Evolutionary conservation across 2,888 invertebrate species (phyloP), one percentile per base, ranked within the genome.

Genomic region (Xylota sylvarum): DNA sequence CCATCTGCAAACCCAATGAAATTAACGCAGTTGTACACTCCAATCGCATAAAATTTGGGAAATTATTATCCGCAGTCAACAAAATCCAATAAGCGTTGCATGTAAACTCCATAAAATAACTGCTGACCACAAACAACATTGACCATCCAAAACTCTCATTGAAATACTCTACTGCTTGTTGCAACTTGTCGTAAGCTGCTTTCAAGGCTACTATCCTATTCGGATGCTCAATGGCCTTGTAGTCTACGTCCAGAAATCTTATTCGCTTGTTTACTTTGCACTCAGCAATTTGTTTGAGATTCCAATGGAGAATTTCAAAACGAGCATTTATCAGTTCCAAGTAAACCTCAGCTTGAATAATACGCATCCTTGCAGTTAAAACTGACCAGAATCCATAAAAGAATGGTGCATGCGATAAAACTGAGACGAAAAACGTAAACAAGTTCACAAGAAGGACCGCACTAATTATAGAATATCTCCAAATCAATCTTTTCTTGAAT

Each of bases 51-150:
- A 19, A 56, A 3, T 12, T 0, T 7, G 70, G 56, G 12, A 37
- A 27, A 9, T 46, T 19, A 32, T 17, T 3, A 32, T 72, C 50
- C 60, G 35, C 12, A 1, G 48, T 37, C 14, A 72, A 50, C 1
- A 60, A 23, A 27, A 72, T 6, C 72, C 72, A 72, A 50, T 72
- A 72, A n/a, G 23, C 37, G 17, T 60, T 60, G 35, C 60, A 60
- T 0, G 60, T 48, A 23, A 60, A 23, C 12, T 72, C 72, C 14
- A 72, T 27, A 60, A 48, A 60, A 19, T 72, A 60, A 10, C 27
- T 50, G 4, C 35, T 60, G 4, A 50, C 40, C 7, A 48, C 14
- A 37, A 60, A 60, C n/a, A 72, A 17, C n/a, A 72, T 37, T 4
- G 72, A 72, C 27, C 23, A 50, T 0, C 72, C 72, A 23, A 72